phyloP scores from a whole-genome alignment of 2,113 vertebrate species.

The Tringa solitaria region DNA sequence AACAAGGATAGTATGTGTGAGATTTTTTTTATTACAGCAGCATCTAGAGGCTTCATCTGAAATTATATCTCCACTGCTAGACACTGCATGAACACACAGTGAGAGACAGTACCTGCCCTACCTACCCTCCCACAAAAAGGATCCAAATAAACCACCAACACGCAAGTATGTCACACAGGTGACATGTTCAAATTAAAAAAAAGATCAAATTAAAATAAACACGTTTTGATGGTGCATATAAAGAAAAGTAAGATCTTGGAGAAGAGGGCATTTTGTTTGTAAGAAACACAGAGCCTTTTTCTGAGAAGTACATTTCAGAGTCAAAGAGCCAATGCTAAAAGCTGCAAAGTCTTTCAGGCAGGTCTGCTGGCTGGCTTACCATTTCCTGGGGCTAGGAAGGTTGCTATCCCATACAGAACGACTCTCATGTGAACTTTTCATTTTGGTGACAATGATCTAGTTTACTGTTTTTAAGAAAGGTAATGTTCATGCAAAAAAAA shows the following conservation, averaged over 20 bases:
- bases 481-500: neutral
- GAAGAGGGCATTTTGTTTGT: neutral
- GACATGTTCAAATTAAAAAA: neutral
- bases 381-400: neutral
- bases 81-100: neutral
- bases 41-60: conserved; percentile 52
- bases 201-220: neutral
- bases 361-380: neutral
- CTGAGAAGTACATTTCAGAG: neutral
- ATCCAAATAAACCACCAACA: neutral
- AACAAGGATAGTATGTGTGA: neutral
- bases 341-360: neutral
- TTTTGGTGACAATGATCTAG: neutral
- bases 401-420: neutral
- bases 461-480: neutral
- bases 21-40: conserved; percentile 54
- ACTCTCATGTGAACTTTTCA: neutral
- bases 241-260: neutral
- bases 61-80: neutral
- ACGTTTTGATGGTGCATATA: neutral
- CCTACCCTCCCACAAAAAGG: neutral
- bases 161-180: neutral
- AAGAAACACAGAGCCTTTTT: neutral
- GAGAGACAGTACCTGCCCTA: neutral
- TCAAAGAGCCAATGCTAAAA: neutral